These are phyloP conservation scores for Troglohyphantes excavatus DNA, from an alignment of 2,888 invertebrate species.

Conservation along the genomic window DNA sequence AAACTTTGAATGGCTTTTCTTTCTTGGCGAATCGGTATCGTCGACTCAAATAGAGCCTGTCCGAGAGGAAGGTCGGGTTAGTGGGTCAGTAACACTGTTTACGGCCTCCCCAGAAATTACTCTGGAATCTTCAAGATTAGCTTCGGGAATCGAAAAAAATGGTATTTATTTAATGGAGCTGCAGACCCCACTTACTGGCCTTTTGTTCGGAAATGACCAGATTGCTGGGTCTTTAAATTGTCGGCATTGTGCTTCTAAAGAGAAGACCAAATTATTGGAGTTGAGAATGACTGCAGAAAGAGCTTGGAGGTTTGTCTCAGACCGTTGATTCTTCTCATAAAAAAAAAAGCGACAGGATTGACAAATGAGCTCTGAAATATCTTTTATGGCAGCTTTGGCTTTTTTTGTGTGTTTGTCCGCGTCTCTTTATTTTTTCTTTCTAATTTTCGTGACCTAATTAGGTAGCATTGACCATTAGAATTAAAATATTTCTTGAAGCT, in stretches of 20 bases:
- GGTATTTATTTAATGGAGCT: background rate
- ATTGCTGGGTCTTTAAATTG: background rate
- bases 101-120: background rate
- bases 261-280: background rate
- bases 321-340: background rate
- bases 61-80: conserved; percentile 35
- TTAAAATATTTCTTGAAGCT: background rate
- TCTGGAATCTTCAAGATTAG: background rate
- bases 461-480: background rate
- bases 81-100: conserved; percentile 46
- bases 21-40: background rate
- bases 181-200: background rate
- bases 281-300: background rate
- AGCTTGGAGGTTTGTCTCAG: background rate
- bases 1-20: background rate
- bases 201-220: background rate
- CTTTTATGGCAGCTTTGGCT: background rate
- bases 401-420: background rate
- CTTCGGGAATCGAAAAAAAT: background rate
- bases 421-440: background rate
- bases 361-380: background rate
- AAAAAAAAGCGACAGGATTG: background rate
- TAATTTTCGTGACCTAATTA: background rate
- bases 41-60: background rate
- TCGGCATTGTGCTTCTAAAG: background rate